Evolutionary conservation across 2,888 invertebrate species (phyloP), one percentile per base, ranked within the genome.

Genomic region (Crocallis elinguaria): DNA sequence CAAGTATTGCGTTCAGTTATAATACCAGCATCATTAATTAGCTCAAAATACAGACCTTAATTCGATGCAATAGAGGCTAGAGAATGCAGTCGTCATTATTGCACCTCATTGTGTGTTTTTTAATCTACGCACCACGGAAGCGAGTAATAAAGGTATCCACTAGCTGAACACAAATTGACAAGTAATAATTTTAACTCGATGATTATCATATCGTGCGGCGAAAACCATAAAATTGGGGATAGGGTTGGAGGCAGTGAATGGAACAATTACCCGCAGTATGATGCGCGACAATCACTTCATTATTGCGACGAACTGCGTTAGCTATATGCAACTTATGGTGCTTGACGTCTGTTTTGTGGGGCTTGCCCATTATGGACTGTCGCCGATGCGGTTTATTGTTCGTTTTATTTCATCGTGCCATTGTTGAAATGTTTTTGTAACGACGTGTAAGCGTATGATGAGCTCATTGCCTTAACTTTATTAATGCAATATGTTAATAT

Each of bases 231-330:
- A 79, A 78, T 75, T 73, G 72, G 74, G 69, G 70, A 64, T 72
- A 73, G 82, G 83, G 83, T 78, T 77, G 74, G 36, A 48, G 57
- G 62, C 82, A 79, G 63, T 80, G 78, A 83, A 78, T 74, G 75
- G 82, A 76, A 79, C 79, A 80, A 82, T 83, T 82, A 73, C 71
- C 71, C 69, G 71, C 67, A 41, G 57, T 51, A 48, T 41, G 65
- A 70, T 66, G 66, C 66, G 54, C 69, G 75, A 82, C 83, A 82
- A 84, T 84, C 71, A 76, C 82, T 84, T 84, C 83, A 84, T 83
- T 84, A 82, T n/a, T n/a, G 73, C 69, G 58, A 50, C 59, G 59
- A 61, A 64, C 58, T 62, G 59, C 42, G 37, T 43, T 39, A 41
- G 36, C 14, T 37, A 44, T 53, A 49, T 51, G 51, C 43, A 46